Evolutionary conservation across 2,888 invertebrate species (phyloP).

Genomic region (Bombylius major): DNA sequence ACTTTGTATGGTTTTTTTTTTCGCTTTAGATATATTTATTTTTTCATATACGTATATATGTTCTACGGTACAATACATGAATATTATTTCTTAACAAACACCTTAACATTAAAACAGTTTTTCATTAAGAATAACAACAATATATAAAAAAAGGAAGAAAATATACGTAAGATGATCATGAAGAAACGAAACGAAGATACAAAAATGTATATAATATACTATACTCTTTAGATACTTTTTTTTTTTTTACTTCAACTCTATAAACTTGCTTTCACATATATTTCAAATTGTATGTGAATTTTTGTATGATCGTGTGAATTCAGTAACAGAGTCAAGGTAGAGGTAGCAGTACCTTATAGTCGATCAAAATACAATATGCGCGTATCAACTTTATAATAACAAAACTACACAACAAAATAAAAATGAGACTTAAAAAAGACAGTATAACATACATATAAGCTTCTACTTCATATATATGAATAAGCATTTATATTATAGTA

Average conservation of each 20-base stretch:
- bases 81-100: not conserved
- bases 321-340: conserved; percentile 34
- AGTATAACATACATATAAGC: too few relatives aligned
- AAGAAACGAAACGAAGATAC: not conserved
- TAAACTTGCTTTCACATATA: not conserved
- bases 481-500: too few relatives aligned
- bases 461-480: too few relatives aligned
- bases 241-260: not conserved
- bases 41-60: too few relatives aligned
- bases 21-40: too few relatives aligned
- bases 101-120: not conserved
- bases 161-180: not conserved
- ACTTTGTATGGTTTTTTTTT: too few relatives aligned
- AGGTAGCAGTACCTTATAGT: conserved; percentile 24
- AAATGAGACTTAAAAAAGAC: too few relatives aligned
- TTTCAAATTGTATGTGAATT: not conserved
- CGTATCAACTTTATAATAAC: too few relatives aligned
- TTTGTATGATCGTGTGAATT: not conserved
- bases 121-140: too few relatives aligned
- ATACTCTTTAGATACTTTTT: not conserved
- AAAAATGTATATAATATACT: not conserved
- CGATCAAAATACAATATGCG: too few relatives aligned
- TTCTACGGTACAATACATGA: not conserved
- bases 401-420: too few relatives aligned
- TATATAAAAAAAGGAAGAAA: too few relatives aligned